phyloP scores from a whole-genome alignment of 2,888 invertebrate species.

The Neoscelio sp. region DNA sequence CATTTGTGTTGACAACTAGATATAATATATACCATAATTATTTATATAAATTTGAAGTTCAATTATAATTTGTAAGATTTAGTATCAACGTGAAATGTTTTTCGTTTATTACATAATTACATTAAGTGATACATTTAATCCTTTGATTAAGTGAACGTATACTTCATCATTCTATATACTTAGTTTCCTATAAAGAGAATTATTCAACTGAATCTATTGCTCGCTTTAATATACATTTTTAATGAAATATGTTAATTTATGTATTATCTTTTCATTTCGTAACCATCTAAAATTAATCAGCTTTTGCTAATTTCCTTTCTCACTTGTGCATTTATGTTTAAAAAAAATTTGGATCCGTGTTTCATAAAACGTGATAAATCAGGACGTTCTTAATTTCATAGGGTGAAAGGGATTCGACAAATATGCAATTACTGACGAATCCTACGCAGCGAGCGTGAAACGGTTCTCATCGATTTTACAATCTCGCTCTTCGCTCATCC shows the following conservation, averaged over 20 bases:
- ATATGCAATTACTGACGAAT: conserved; percentile 65
- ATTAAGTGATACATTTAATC: conserved; percentile 32
- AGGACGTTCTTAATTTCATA: conserved; percentile 53
- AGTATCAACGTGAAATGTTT: conserved; percentile 1
- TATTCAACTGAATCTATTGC: conserved; percentile 18
- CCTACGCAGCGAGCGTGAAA: conserved; percentile 65
- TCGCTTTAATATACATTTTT: conserved; percentile 38
- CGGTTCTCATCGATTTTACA: conserved; percentile 76
- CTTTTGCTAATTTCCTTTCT: conserved; percentile 41
- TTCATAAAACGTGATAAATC: conserved; percentile 50
- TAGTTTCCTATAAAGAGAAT: conserved; percentile 30
- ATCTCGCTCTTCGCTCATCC: conserved; percentile 70
- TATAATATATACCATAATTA: too few species aligned
- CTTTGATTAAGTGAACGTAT: conserved; percentile 3
- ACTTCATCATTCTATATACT: conserved; percentile 12
- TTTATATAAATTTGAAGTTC: too few species aligned
- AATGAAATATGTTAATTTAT: conserved; percentile 51
- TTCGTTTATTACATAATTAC: conserved; percentile 8
- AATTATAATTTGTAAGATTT: too few species aligned
- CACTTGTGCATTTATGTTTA: conserved; percentile 34
- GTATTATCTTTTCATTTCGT: conserved; percentile 46
- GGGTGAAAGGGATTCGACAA: conserved; percentile 52
- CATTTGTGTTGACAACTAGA: too few species aligned
- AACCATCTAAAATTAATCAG: conserved; percentile 46
- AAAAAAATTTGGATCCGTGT: conserved; percentile 30